Evolutionary conservation across 2,888 invertebrate species (phyloP), one percentile per base, ranked within the genome.

Genomic region (Leptinotarsa peninsularis): DNA sequence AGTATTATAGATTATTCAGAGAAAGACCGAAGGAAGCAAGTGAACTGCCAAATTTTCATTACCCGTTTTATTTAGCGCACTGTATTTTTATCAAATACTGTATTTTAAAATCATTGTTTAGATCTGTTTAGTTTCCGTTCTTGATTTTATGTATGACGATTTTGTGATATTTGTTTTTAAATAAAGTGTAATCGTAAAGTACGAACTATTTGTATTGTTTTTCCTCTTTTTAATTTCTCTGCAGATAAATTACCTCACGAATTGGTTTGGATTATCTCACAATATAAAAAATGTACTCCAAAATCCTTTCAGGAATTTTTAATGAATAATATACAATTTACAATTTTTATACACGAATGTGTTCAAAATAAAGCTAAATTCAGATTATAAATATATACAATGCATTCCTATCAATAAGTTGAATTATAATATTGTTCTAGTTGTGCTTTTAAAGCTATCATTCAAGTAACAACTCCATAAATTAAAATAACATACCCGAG

Each of bases 101-200:
- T 33, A 33, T 33, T 33, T 33, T 7, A 33, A 33, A 43, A 43
- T 3, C 43, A 10, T 43, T 10, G 10, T 43, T 52, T 52, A 17
- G 52, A 52, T 52, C 17, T 52, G n/a, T 17, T 17, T 33, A 63
- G 10, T 33, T 63, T 43, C 33, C 4, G 27, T 23, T 14, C 10
- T 3, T 54, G 15, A 15, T 27, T 60, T n/a, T 60, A 60, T 60
- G 21, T 63, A 33, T 63, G 43, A 63, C 10, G 33, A 63, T 33
- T 63, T 63, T 63, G 63, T 63, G 63, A 63, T 63, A 63, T 63
- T 63, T 63, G 33, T n/a, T 63, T n/a, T 43, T 63, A 10, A 63
- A 63, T 63, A 63, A 63, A 63, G 17, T 33, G 43, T 63, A 33
- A 63, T 18, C 13, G 33, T 63, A 13, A 43, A 33, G 13, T 63